These are phyloP conservation scores for Trissolcus basalis DNA, from an alignment of 1,140 invertebrate genomes.

Conservation along the genomic window DNA sequence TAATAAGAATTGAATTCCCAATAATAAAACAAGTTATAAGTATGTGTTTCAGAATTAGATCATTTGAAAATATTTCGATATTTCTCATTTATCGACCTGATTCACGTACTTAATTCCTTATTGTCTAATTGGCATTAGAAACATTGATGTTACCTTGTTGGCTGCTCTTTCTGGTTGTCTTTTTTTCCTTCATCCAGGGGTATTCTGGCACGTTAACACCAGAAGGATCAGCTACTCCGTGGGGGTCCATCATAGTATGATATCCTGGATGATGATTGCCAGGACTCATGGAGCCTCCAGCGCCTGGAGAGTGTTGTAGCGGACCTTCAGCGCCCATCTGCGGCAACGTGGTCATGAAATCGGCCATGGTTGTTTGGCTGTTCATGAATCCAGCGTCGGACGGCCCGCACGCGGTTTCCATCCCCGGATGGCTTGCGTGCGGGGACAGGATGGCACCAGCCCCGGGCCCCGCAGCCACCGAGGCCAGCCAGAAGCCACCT, in stretches of 20 bases:
- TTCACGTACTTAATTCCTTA: no score
- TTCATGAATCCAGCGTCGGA: constrained; percentile 93
- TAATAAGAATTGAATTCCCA: no score
- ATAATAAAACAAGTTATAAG: no score
- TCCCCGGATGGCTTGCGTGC: constrained; percentile 71
- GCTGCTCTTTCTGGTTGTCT: constrained; percentile 89
- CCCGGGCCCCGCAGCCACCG: constrained; percentile 76
- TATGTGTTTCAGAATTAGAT: no score
- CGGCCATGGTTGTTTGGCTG: constrained; percentile 94
- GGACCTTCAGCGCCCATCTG: constrained; percentile 80
- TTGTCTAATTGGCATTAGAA: no score
- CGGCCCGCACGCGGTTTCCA: constrained; percentile 71
- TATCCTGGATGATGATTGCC: constrained; percentile 76
- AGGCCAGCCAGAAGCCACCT: constrained; percentile 77
- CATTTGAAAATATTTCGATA: no score
- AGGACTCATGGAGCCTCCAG: constrained; percentile 80
- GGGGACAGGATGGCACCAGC: constrained; percentile 73
- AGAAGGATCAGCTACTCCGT: constrained; percentile 78
- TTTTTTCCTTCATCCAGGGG: constrained; percentile 99
- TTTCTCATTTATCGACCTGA: no score
- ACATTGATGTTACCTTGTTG: constrained; percentile 93
- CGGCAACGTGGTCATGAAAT: constrained; percentile 90
- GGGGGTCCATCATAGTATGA: constrained; percentile 76
- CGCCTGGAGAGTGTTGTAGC: constrained; percentile 77
- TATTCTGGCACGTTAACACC: constrained; percentile 92